Conservation (phyloP, 1,140 invertebrate genomes). For the Lycorma delicatula region DNA sequence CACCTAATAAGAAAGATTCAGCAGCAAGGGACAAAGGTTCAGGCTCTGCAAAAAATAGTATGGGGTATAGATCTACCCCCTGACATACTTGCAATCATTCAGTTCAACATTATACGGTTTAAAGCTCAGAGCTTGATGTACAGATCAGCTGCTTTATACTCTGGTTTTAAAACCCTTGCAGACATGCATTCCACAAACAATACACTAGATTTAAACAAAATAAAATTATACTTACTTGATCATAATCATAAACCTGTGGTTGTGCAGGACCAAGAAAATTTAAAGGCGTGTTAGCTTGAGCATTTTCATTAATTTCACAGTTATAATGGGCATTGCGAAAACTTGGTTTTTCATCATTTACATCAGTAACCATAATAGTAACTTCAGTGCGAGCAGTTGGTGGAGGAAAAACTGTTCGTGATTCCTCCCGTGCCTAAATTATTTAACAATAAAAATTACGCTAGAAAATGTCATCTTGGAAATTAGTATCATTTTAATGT, state of each 20-base stretch:
- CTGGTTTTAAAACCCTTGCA: too few relatives aligned
- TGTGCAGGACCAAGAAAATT: constrained; percentile 71
- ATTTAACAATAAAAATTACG: constrained; percentile 6
- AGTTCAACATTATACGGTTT: too few relatives aligned
- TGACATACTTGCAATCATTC: too few relatives aligned
- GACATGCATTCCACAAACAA: too few relatives aligned
- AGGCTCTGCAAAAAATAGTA: too few relatives aligned
- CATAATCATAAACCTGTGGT: constrained; percentile 86
- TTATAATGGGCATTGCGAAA: constrained; percentile 71
- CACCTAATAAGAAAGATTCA: too few relatives aligned
- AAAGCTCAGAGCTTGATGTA: too few relatives aligned
- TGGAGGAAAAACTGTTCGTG: constrained; percentile 47
- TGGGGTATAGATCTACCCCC: too few relatives aligned
- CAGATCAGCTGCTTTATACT: too few relatives aligned
- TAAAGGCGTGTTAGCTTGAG: constrained; percentile 80
- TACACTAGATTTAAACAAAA: constrained; percentile 5
- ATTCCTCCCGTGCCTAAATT: constrained; percentile 58
- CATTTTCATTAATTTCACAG: constrained; percentile 87
- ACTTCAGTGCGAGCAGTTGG: constrained; percentile 79
- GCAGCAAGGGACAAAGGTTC: too few relatives aligned
- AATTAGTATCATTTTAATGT: background rate
- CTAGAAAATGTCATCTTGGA: background rate
- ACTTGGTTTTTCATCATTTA: constrained; percentile 86
- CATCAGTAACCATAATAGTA: constrained; percentile 86
- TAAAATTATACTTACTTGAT: constrained; percentile 54